Base-by-base conservation (phyloP, 2,113 vertebrate genomes). In the Lepidothrix coronata region DNA sequence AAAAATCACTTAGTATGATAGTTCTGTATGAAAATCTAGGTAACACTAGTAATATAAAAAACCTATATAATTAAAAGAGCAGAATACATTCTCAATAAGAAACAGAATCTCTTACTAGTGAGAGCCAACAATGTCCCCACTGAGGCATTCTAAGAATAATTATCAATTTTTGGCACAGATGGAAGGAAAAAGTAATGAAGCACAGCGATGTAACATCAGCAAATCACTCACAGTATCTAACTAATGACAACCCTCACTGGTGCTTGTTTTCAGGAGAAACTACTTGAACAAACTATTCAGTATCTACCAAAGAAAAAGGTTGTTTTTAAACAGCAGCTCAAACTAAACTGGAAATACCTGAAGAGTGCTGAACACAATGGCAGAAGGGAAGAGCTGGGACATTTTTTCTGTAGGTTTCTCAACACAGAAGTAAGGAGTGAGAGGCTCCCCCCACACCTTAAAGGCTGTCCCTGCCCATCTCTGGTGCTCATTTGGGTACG, bases 381-480 rank as follows among this genome's bases (percentile, higher is more conserved):
- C 30, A 52, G 57, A 51, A 91, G 43, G 33, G 8, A 74, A 59
- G 31, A 92, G n/a, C 16, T 84, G 61, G 33, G 70, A 84, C 54
- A 39, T 46, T 85, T 83, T 72, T 81, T n/a, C 68, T 68, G 71
- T 4, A 52, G 27, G 28, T 91, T 93, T 91, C 91, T 93, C 79
- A 81, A 52, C 49, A 28, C 3, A 87, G 61, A 87, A 75, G 17
- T 48, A 77, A 20, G 48, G 93, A 86, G 44, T 58, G 76, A 75
- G 82, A 93, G 82, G 63, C 91, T 90, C 52, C 49, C 80, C 90
- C 48, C 67, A 90, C 94, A 92, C 85, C 93, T 96, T 71, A 33
- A 75, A 78, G 73, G 49, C 88, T 92, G 93, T 25, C 91, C 89
- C 93, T 95, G 83, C 88, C 91, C 88, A 89, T 95, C 85, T 93